phyloP scores from a whole-genome alignment of 2,888 invertebrate species.

The Cosmia trapezina region DNA sequence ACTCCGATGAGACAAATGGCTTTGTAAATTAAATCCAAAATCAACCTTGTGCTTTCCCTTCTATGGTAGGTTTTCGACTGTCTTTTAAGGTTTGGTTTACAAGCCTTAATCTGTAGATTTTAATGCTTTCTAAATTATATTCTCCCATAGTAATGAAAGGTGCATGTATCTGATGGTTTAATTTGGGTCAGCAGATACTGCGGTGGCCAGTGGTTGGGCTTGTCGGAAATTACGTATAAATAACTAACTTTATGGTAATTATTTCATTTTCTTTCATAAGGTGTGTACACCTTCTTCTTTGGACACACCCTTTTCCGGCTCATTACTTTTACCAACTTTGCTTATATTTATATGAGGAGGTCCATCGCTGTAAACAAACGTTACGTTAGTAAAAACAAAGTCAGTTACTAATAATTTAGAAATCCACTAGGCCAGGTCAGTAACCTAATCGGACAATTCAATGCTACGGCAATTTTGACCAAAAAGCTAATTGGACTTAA shows the following conservation, averaged over 20 bases:
- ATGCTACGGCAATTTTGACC: neutral
- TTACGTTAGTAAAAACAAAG: constrained; percentile 20
- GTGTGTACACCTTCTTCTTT: constrained; percentile 26
- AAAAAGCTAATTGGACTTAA: constrained; percentile 17
- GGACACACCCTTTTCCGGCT: constrained; percentile 12
- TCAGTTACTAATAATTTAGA: neutral
- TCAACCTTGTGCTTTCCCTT: constrained; percentile 49
- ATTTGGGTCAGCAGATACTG: constrained; percentile 65
- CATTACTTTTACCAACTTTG: constrained; percentile 25
- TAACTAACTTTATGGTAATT: constrained; percentile 38
- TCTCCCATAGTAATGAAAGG: constrained; percentile 72
- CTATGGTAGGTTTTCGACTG: constrained; percentile 52
- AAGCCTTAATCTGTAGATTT: constrained; percentile 70
- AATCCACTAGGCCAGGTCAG: neutral
- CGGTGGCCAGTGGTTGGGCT: constrained; percentile 44
- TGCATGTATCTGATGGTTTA: constrained; percentile 72
- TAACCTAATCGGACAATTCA: constrained; percentile 3
- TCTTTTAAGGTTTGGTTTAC: constrained; percentile 50
- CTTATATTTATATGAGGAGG: neutral
- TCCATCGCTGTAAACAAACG: neutral
- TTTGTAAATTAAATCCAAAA: constrained; percentile 39
- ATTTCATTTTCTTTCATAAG: constrained; percentile 26
- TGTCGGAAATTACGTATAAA: constrained; percentile 44
- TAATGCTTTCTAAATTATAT: constrained; percentile 75
- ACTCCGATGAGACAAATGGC: constrained; percentile 69